A percentile compares a stretch with the other conserved stretches of the same genome.
phyloP scores from a whole-genome alignment of 2,113 vertebrate species.

The Aplodontia rufa region DNA sequence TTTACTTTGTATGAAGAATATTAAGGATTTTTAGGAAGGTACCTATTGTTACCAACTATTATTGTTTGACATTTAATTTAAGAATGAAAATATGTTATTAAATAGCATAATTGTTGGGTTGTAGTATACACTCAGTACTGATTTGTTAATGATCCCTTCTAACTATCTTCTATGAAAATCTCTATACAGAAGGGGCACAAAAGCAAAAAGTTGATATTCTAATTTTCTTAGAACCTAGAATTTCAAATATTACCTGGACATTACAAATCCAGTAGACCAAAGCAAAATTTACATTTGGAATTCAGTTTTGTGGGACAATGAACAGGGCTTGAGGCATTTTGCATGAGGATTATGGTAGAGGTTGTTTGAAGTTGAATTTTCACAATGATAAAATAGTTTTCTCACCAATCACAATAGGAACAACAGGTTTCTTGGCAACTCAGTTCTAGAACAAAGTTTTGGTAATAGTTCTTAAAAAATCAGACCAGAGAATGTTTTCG shows the following conservation, averaged over 20 bases:
- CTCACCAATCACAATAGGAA: neutral
- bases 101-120: neutral
- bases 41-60: neutral
- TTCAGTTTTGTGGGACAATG: neutral
- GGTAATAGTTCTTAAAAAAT: neutral
- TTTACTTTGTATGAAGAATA: neutral
- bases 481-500: neutral
- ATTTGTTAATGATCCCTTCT: neutral
- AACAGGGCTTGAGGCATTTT: neutral
- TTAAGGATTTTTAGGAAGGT: neutral
- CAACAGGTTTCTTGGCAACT: neutral
- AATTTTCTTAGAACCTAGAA: neutral
- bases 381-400: neutral
- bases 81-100: neutral
- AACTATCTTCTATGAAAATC: neutral
- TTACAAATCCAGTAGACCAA: neutral
- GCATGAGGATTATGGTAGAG: neutral
- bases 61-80: neutral
- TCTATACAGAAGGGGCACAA: neutral
- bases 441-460: neutral
- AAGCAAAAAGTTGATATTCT: neutral
- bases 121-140: neutral
- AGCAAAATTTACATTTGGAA: neutral
- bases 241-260: neutral
- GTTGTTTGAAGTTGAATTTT: neutral